Evolutionary conservation across 2,888 invertebrate species (phyloP).

Genomic region (Acanthococcus lagerstroemiae): DNA sequence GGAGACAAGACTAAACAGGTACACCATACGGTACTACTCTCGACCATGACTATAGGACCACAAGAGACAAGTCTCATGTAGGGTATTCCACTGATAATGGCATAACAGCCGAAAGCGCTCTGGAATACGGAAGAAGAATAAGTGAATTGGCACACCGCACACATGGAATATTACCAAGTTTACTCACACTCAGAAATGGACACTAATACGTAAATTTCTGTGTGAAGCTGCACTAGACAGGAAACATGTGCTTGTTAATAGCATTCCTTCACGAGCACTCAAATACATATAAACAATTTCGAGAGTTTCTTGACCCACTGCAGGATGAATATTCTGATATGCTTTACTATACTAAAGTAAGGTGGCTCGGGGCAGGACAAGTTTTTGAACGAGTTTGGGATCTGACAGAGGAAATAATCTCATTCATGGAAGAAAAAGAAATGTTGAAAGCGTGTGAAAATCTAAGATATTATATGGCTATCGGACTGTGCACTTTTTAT

Average conservation of each 20-base stretch:
- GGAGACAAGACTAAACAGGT: too few relatives aligned
- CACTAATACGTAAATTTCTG: too few relatives aligned
- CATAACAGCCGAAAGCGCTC: too few relatives aligned
- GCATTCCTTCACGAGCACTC: conserved; percentile 17
- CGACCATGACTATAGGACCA: too few relatives aligned
- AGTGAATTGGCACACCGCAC: too few relatives aligned
- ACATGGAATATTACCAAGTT: too few relatives aligned
- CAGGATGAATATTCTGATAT: conserved; percentile 43
- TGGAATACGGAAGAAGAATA: too few relatives aligned
- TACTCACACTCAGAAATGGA: too few relatives aligned
- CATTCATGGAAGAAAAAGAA: conserved; percentile 22
- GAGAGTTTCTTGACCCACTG: conserved; percentile 48
- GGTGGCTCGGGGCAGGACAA: not conserved
- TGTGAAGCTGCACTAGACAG: conserved; percentile 35
- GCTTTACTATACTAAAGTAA: not conserved
- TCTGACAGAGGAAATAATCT: conserved; percentile 16
- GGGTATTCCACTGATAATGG: too few relatives aligned
- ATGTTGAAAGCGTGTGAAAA: conserved; percentile 16
- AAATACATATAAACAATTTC: conserved; percentile 26
- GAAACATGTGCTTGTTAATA: conserved; percentile 33
- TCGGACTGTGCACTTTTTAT: conserved; percentile 25
- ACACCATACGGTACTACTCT: too few relatives aligned
- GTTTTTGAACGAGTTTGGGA: conserved; percentile 31
- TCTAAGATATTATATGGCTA: conserved; percentile 19
- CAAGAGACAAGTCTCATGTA: too few relatives aligned